Evolutionary conservation across 2,113 vertebrate genomes (phyloP), one percentile per base, ranked within the genome.

Genomic region (Clarias gariepinus): DNA sequence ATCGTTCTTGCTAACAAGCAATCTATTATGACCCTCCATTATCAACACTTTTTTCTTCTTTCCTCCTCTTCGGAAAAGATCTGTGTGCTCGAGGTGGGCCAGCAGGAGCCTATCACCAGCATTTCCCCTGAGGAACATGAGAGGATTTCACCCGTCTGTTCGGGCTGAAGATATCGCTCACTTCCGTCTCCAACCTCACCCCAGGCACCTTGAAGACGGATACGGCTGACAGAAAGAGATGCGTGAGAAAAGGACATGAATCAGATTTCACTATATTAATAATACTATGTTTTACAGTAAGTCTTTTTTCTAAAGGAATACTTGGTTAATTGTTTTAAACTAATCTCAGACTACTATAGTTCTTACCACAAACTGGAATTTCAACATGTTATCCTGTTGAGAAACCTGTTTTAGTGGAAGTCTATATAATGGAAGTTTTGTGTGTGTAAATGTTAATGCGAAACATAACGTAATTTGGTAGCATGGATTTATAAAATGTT

Each of bases 131-230:
- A 33, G 88, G 87, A 76, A 92, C 86, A 84, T 94, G 89, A 7
- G 91, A 87, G 25, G 91, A 88, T 73, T 69, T 93, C 87, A 91
- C 69, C 88, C 91, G 94, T 80, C 0, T 47, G 36, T 94, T 93
- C 0, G 96, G 94, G 89, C 92, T 92, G 79, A 95, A 95, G 61
- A 96, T 92, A 90, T 97, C 96, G 91, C 95, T 95, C 83, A 94
- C 94, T 94, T 98, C 97, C 18, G 94, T 92, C 90, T 98, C 96
- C 87, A 99, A 91, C 76, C 89, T 92, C 82, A 97, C 92, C 41
- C 96, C 96, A 3, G 97, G 95, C 85, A 97, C 96, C 77, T 94
- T 96, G 88, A 98, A 96, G 91, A 97, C 92, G 77, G 97, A 97
- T 88, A 96, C 93, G 0, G 93, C 97, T 97, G 91, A 64, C 23